These are phyloP conservation scores for Mythimna loreyi DNA, from an alignment of 2,888 invertebrate genomes.

Conservation along the genomic window DNA sequence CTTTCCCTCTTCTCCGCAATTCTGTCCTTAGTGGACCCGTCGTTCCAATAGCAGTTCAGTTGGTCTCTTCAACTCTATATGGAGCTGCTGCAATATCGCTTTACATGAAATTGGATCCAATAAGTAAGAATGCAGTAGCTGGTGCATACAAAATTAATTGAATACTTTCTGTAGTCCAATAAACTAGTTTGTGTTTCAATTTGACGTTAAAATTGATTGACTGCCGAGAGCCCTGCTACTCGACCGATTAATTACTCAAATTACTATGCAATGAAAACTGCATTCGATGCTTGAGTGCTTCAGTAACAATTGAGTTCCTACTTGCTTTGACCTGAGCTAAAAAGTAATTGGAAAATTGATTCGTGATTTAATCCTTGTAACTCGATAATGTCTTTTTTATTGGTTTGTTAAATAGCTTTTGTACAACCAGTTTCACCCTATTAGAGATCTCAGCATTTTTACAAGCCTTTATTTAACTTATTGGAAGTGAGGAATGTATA, in stretches of 20 bases:
- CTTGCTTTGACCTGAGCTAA: conserved; percentile 11
- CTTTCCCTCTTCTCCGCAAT: no score
- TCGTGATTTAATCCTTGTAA: neutral
- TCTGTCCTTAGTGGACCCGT: no score
- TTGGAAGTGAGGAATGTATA: no score
- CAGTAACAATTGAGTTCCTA: conserved; percentile 2
- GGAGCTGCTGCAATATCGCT: no score
- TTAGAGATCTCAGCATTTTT: neutral
- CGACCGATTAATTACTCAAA: conserved; percentile 53
- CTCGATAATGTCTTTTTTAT: neutral
- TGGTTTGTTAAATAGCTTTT: neutral
- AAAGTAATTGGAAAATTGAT: conserved; percentile 1
- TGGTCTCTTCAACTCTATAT: no score
- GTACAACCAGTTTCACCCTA: neutral
- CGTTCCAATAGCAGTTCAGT: no score
- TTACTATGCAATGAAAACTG: conserved; percentile 52
- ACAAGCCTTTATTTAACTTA: no score
- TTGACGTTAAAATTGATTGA: conserved; percentile 48
- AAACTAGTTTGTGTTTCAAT: neutral
- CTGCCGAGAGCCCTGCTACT: conserved; percentile 35
- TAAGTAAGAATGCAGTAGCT: no score
- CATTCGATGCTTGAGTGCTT: conserved; percentile 33
- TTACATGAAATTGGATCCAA: no score
- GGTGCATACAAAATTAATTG: neutral
- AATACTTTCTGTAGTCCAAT: conserved; percentile 1